Conservation (phyloP, 2,888 invertebrate species). For the Bruchidius siliquastri region DNA sequence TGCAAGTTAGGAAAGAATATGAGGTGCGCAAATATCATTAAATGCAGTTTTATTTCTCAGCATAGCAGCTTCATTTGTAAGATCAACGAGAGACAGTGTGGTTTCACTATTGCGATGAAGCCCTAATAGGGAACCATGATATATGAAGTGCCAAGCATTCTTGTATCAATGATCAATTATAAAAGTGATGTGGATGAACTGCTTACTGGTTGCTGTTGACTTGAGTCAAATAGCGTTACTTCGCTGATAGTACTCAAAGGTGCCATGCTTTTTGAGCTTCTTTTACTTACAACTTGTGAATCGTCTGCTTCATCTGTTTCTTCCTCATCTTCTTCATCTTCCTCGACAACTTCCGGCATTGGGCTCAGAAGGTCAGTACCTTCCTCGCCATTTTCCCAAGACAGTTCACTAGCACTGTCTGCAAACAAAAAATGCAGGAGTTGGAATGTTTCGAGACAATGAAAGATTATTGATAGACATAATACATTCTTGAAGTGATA, state of each 20-base stretch:
- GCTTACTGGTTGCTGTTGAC: not conserved
- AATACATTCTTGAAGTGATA: too few species aligned
- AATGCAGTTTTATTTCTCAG: too few species aligned
- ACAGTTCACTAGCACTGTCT: slow-evolving; percentile 53
- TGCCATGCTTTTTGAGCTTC: slow-evolving; percentile 40
- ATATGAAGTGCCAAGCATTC: too few species aligned
- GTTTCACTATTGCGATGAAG: too few species aligned
- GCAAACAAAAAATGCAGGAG: slow-evolving; percentile 9
- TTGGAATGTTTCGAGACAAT: too few species aligned
- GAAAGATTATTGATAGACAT: too few species aligned
- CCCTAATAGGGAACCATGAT: too few species aligned
- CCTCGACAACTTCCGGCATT: slow-evolving; percentile 44
- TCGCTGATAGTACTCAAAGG: slow-evolving; percentile 54
- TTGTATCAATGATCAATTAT: too few species aligned
- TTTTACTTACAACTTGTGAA: slow-evolving; percentile 29
- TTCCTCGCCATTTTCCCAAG: slow-evolving; percentile 57
- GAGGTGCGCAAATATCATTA: too few species aligned
- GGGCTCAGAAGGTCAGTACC: slow-evolving; percentile 41
- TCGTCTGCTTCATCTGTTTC: slow-evolving; percentile 15
- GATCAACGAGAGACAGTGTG: too few species aligned
- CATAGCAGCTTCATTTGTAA: too few species aligned
- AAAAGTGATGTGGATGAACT: not conserved
- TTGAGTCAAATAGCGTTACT: slow-evolving; percentile 35
- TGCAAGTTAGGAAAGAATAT: too few species aligned
- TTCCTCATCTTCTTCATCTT: slow-evolving; percentile 33